Evolutionary conservation across 2,113 vertebrate genomes (phyloP), one percentile per base, ranked within the genome.

Genomic region (Ceyx melanurus): DNA sequence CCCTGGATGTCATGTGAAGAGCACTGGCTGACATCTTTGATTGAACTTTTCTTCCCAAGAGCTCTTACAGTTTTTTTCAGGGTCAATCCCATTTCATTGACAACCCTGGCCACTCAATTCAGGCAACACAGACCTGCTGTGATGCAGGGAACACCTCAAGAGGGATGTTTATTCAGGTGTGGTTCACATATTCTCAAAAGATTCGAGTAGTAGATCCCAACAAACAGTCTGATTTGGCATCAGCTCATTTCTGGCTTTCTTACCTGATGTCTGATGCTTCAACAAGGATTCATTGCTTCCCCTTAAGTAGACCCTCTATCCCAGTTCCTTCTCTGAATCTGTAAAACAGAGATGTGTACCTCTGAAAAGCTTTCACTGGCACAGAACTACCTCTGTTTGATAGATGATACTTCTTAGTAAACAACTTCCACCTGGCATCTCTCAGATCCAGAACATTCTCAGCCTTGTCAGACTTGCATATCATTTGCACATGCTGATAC

Each of bases 181-280:
- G 17, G 11, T 28, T 83, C 26, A 64, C 11, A 73, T 2, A 43
- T 15, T 45, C 35, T 60, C 46, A 71, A 79, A 79, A 62, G 70
- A 37, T 12, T 40, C 1, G 10, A 46, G 46, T 2, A 74, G 11
- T 25, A 40, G 29, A 29, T 92, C 6, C 56, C 70, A 54, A 72
- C 78, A 11, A 92, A 31, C 26, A 62, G n/a, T 18, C 17, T 75
- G 66, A 71, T 33, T 68, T 57, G 79, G 73, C 45, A 84, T 18
- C 77, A 82, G 5, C n/a, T 82, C 67, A 42, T 23, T 87, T 48
- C 28, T 67, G 37, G 25, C 57, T 65, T 80, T 79, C 96, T 96
- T 95, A 97, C 94, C 95, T 95, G 91, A 31, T 57, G 58, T 22
- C 57, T 76, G 85, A 71, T 66, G 60, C 42, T 89, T 89, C 71